Conservation (phyloP, 2,797 vertebrate genomes). For the Coccyzus lansbergi region DNA sequence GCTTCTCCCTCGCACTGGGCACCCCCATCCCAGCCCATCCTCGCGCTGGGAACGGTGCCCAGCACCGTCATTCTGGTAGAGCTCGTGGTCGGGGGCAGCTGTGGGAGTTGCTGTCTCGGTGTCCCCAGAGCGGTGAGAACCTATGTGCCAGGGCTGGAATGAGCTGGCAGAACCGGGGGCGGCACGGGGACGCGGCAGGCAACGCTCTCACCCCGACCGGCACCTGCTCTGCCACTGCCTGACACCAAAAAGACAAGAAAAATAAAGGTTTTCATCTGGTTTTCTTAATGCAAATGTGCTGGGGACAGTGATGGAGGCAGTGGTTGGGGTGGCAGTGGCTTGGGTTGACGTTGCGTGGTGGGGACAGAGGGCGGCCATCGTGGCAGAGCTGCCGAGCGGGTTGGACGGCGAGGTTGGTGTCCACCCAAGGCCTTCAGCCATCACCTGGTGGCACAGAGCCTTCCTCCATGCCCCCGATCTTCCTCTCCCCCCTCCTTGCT, state of each 20-base stretch:
- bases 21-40: rapidly evolving
- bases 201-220: not conserved
- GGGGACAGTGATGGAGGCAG: not conserved
- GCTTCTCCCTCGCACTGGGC: not conserved
- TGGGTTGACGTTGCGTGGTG: not conserved
- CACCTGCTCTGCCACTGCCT: not conserved
- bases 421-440: not conserved
- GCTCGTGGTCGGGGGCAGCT: not conserved
- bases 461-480: not conserved
- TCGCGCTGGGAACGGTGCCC: rapidly evolving
- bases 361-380: not conserved
- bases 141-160: not conserved
- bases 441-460: not conserved
- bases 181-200: not conserved
- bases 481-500: not conserved
- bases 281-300: not conserved
- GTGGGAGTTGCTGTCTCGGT: not conserved
- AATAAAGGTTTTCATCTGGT: not conserved
- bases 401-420: not conserved
- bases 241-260: not conserved
- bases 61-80: not conserved
- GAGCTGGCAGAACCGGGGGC: not conserved
- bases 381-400: not conserved
- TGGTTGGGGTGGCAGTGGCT: not conserved
- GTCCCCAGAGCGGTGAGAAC: not conserved